Base-by-base conservation (phyloP, 2,888 invertebrate genomes). In the Papilio gigon region DNA sequence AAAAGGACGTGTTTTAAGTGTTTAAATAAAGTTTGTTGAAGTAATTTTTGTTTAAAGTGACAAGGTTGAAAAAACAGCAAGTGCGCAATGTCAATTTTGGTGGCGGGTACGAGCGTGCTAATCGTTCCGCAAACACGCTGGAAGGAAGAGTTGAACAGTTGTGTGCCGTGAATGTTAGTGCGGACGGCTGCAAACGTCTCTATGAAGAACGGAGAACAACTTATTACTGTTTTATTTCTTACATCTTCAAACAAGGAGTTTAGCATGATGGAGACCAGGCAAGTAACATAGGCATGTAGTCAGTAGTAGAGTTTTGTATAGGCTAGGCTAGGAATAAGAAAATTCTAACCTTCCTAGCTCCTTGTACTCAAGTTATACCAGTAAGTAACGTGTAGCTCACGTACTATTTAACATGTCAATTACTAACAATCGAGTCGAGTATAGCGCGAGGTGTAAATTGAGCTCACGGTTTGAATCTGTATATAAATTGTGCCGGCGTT, bases 11-110 rank as follows among this genome's bases (percentile, higher is more conserved):
- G n/a, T 56, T 37, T 20, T 20, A 14, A 22, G 22, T 20, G 25
- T 25, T 25, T 25, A 20, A 71, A 62, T 63, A 40, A 72, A 70
- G 73, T 72, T 62, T 68, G 65, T 65, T 75, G 71, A 83, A 86
- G 78, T 84, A 83, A 85, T 88, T 86, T 83, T 75, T 82, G 82
- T 77, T 78, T 78, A 79, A 74, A 76, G 70, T 70, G 71, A 75
- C 76, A 88, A 89, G 87, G 88, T 87, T 88, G 83, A 84, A 86
- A 85, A 88, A 86, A 86, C 85, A 76, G 84, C 86, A 85, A 87
- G 88, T 88, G 88, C 83, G 88, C 85, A 88, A 89, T 90, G 90
- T 89, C 87, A 86, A 88, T 88, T 87, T 86, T 85, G 83, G 83
- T 73, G 83, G 85, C 84, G 82, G 85, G 84, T 82, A 86, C 85